Base-by-base conservation (phyloP, 92 coral and sea anemone genomes). In the Palythoa heliodiscus region DNA sequence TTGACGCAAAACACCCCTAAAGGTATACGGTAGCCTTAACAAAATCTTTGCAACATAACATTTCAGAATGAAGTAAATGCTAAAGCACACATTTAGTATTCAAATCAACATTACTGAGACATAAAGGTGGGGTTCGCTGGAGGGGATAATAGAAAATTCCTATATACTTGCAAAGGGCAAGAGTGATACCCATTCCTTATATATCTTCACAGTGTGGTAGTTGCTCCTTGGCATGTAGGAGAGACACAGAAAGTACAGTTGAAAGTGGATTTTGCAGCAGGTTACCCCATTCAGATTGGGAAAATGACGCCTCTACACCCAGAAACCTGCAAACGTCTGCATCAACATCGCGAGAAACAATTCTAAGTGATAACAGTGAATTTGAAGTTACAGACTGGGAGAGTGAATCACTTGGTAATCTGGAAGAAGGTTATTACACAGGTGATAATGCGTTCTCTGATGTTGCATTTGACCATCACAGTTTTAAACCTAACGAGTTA, bases 401-500 rank as follows among this genome's bases (percentile, higher is more conserved):
- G 76, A 89, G 70, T 37, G 96, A 91, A 64, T 73, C 77, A 0
- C 84, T 82, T 77, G 90, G 90, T 9, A 84, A 87, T 52, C 68
- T 40, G 3, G 97, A 93, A 67, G 97, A 93, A 55, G 95, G 97
- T 3, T 93, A 93, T 71, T 91, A 87, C 74, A 93, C 97, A 23
- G 95, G 93, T 12, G 97, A 93, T 81, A 93, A 93, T 63, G 86
- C 91, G 17, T 83, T 87, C 75, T 81, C 88, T 60, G 97, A 93
- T 53, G 85, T n/a, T 35, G 52, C 80, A 39, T 73, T 88, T 66
- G 91, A 92, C 14, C 83, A 90, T 76, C 81, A 88, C 57, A 79
- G 89, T 24, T 73, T 93, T 29, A 89, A 90, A 55, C 97, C 95
- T 11, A 93, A 93, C 75, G 95, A 92, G 55, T 77, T 83, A 29